Evolutionary conservation across 2,797 vertebrate genomes (phyloP), one percentile per base, ranked within the genome.

Genomic region (Manis javanica): DNA sequence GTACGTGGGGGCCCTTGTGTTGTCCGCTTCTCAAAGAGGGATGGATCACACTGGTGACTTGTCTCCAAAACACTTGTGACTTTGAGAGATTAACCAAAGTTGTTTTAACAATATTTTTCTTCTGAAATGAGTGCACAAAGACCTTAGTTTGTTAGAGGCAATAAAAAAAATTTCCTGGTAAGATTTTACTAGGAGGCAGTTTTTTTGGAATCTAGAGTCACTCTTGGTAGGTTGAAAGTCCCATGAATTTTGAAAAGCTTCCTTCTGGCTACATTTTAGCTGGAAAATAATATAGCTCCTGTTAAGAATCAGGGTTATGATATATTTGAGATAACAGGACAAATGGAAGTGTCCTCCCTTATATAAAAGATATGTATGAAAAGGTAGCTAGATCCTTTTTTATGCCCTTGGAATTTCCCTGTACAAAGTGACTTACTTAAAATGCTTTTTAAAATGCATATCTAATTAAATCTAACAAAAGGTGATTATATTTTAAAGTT

Each of bases 1-100:
- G 99, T 99, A 98, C 59, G 99, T 98, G 85, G 0, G 0, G 0
- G 7, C 24, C 3, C 4, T 85, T 7, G 5, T 51, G 42, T 84
- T 64, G 51, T 42, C 64, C 39, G 21, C 7, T 78, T 87, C 51
- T 77, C 29, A 57, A 51, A 61, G 51, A 84, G 63, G 55, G 15
- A 87, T 34, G 49, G 21, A 64, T 31, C 21, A 15, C 34, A 13
- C 5, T 34, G 26, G 51, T 78, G 61, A 39, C 71, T 78, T 39
- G 14, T 79, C 46, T 53, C 37, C 42, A 1, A 57, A 69, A 57
- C 10, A 31, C 19, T 21, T 42, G 1, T 64, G 69, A 42, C 31
- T 85, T 68, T 15, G 13, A 24, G 16, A 77, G 24, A 74, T 46
- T 37, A 86, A 34, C 51, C 55, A 63, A 57, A 64, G 77, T 46